Evolutionary conservation across 1,140 invertebrate species (phyloP).

Genomic region (Diorhabda sublineata): DNA sequence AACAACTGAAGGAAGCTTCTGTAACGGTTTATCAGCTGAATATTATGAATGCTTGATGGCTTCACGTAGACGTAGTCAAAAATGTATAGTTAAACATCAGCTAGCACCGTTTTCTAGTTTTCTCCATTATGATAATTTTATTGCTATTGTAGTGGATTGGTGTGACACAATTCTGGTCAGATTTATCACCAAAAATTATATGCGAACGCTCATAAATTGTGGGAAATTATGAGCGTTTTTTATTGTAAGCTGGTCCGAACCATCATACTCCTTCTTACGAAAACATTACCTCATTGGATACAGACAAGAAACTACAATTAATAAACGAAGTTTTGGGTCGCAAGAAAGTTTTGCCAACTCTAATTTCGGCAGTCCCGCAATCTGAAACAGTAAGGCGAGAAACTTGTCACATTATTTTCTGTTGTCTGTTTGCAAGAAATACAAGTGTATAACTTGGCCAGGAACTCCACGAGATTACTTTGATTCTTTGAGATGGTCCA

Average conservation of each 20-base stretch:
- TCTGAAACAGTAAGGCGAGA: constrained; percentile 25
- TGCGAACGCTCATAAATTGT: no score
- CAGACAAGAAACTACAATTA: constrained; percentile 33
- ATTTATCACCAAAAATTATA: no score
- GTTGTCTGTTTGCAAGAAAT: constrained; percentile 16
- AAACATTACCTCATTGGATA: constrained; percentile 23
- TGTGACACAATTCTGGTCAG: no score
- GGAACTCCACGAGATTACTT: background rate
- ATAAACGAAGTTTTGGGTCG: constrained; percentile 36
- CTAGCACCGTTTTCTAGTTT: no score
- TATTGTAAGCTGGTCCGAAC: background rate
- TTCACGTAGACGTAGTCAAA: no score
- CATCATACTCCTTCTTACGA: background rate
- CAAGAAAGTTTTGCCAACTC: constrained; percentile 25
- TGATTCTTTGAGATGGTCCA: background rate
- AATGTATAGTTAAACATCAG: no score
- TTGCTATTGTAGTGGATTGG: no score
- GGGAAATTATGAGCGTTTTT: background rate
- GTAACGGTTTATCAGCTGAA: no score
- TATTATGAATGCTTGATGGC: no score
- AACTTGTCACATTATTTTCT: constrained; percentile 21
- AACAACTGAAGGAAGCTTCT: no score
- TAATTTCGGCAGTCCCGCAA: constrained; percentile 23
- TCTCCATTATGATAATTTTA: no score
- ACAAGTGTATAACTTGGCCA: constrained; percentile 8